These are phyloP conservation scores for Gymnocypris eckloni DNA, from an alignment of 2,797 vertebrate genomes.

Conservation along the genomic window DNA sequence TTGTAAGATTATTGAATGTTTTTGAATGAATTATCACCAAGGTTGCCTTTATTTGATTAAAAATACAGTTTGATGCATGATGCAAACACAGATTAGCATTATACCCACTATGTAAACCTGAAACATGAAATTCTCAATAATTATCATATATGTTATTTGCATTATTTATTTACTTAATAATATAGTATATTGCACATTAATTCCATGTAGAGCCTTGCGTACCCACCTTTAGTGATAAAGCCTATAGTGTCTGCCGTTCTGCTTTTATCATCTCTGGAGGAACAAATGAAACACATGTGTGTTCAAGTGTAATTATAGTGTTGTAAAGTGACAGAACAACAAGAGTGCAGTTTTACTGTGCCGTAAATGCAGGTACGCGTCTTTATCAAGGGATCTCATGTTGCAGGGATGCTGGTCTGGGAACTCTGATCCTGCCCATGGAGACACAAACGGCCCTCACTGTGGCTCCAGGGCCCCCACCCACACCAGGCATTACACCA, in stretches of 20 bases:
- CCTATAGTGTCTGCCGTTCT: slow-evolving; percentile 56
- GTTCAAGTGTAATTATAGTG: slow-evolving; percentile 68
- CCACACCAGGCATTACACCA: slow-evolving; percentile 57
- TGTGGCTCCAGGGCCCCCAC: slow-evolving; percentile 39
- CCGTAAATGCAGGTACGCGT: slow-evolving; percentile 75
- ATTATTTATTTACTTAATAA: background rate
- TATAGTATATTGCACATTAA: background rate
- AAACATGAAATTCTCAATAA: background rate
- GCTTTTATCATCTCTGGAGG: slow-evolving; percentile 70
- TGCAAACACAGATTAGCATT: background rate
- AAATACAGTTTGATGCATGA: background rate
- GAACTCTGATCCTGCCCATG: slow-evolving; percentile 41
- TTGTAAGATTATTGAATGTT: background rate
- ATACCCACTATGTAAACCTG: background rate
- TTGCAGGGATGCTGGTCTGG: slow-evolving; percentile 70
- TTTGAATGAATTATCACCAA: background rate
- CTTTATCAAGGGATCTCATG: slow-evolving; percentile 70
- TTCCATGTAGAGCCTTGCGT: background rate
- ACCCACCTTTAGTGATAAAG: slow-evolving; percentile 61
- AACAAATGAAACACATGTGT: slow-evolving; percentile 78
- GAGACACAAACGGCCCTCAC: slow-evolving; percentile 53
- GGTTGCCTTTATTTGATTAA: background rate
- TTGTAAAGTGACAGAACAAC: slow-evolving; percentile 76
- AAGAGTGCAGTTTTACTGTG: slow-evolving; percentile 73
- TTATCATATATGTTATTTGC: background rate